Percentiles rank a stretch among this genome's conserved stretches.
These are phyloP conservation scores for Orgyia antiqua DNA, from an alignment of 2,888 invertebrate genomes.

Conservation along the genomic window DNA sequence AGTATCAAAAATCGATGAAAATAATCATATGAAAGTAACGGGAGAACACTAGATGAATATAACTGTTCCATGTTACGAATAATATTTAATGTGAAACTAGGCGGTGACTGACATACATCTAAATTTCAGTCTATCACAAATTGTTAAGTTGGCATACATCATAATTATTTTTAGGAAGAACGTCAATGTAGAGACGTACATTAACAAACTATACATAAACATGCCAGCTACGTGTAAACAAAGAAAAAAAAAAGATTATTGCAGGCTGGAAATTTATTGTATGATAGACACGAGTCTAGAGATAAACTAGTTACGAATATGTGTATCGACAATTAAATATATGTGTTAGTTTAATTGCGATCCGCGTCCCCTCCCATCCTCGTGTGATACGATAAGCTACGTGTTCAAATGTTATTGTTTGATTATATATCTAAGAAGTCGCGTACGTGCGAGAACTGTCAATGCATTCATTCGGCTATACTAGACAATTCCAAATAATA, in stretches of 20 bases:
- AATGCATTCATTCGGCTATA: constrained; percentile 38
- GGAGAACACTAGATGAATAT: constrained; percentile 31
- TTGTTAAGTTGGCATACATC: constrained; percentile 10
- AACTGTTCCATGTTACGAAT: constrained; percentile 36
- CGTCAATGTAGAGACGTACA: constrained; percentile 3
- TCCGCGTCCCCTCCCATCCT: constrained; percentile 49
- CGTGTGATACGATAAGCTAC: constrained; percentile 59
- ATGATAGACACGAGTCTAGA: constrained; percentile 12
- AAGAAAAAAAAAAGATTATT: constrained; percentile 14
- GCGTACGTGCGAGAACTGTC: constrained; percentile 33
- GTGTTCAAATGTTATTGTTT: constrained; percentile 57
- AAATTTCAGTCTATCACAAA: constrained; percentile 22
- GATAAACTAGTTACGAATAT: constrained; percentile 35
- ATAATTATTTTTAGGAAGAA: constrained; percentile 16
- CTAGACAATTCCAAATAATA: constrained; percentile 47
- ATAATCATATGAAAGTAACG: constrained; percentile 35
- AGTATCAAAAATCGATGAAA: no score
- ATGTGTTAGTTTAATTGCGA: constrained; percentile 37
- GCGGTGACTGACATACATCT: constrained; percentile 27
- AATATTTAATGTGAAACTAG: constrained; percentile 33
- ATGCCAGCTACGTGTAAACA: constrained; percentile 10
- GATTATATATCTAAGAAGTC: constrained; percentile 35
- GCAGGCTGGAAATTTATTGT: constrained; percentile 17
- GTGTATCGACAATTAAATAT: constrained; percentile 44
- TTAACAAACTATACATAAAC: constrained; percentile 6